Percentiles rank a stretch among this genome's conserved stretches.
Evolutionary conservation across 2,113 vertebrate genomes (phyloP).

Genomic region (Lutjanus erythropterus): DNA sequence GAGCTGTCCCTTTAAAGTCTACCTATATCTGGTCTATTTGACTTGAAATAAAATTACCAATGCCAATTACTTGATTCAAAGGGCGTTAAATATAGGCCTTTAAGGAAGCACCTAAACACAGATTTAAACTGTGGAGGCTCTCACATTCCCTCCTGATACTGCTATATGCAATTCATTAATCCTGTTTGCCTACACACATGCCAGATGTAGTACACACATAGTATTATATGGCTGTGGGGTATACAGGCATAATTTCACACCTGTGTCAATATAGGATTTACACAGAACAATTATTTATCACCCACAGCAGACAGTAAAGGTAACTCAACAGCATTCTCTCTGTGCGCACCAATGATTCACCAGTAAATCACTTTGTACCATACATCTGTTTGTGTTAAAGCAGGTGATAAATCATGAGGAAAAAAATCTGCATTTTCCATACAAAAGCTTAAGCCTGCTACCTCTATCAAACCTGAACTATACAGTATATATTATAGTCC

Average conservation of each 20-base stretch:
- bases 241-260: conserved; percentile 15
- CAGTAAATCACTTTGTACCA: conserved; percentile 20
- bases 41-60: no score
- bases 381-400: conserved; percentile 38
- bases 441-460: neutral
- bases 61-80: neutral
- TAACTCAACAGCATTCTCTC: conserved; percentile 19
- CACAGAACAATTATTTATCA: conserved; percentile 35
- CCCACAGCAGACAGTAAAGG: conserved; percentile 12
- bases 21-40: no score
- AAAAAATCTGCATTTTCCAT: neutral
- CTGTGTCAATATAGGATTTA: conserved; percentile 43
- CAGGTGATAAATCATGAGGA: conserved; percentile 32
- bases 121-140: neutral
- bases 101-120: neutral
- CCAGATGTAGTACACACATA: neutral
- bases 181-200: conserved; percentile 16
- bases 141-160: neutral
- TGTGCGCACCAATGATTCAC: conserved; percentile 7
- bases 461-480: neutral
- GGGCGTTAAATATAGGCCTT: neutral
- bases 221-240: neutral
- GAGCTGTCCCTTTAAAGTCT: no score
- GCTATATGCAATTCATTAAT: conserved; percentile 7
- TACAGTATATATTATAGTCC: no score